These are phyloP conservation scores for Leptocoma aspasia DNA, from an alignment of 2,113 vertebrate genomes.

Conservation along the genomic window DNA sequence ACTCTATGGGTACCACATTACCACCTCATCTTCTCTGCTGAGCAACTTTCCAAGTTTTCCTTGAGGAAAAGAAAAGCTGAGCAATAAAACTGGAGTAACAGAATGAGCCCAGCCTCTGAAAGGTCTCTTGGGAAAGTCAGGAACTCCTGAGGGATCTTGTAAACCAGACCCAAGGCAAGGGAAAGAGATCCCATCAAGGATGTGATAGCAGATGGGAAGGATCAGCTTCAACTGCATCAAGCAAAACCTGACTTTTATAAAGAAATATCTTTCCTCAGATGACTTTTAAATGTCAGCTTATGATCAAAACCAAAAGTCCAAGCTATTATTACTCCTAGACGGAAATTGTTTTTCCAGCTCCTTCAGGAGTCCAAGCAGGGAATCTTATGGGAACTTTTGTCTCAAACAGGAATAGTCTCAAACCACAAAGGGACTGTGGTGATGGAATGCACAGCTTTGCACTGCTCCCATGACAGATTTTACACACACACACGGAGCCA, in stretches of 20 bases:
- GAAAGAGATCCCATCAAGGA: neutral
- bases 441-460: neutral
- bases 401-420: neutral
- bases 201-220: neutral
- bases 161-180: neutral
- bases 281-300: slow-evolving; percentile 35
- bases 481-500: neutral
- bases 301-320: slow-evolving; percentile 27
- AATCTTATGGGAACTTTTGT: slow-evolving; percentile 10
- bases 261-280: slow-evolving; percentile 34
- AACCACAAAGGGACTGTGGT: neutral
- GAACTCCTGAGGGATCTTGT: neutral
- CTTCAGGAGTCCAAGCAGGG: slow-evolving; percentile 21
- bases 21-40: neutral
- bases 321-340: slow-evolving; percentile 36
- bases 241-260: neutral
- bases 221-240: neutral
- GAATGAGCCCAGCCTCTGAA: neutral
- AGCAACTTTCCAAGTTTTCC: neutral
- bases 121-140: neutral
- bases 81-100: neutral
- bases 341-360: slow-evolving; percentile 43
- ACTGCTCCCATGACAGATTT: neutral
- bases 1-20: neutral
- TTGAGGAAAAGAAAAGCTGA: neutral